Conservation (phyloP, 2,888 invertebrate genomes). For the Brenthis daphne region DNA sequence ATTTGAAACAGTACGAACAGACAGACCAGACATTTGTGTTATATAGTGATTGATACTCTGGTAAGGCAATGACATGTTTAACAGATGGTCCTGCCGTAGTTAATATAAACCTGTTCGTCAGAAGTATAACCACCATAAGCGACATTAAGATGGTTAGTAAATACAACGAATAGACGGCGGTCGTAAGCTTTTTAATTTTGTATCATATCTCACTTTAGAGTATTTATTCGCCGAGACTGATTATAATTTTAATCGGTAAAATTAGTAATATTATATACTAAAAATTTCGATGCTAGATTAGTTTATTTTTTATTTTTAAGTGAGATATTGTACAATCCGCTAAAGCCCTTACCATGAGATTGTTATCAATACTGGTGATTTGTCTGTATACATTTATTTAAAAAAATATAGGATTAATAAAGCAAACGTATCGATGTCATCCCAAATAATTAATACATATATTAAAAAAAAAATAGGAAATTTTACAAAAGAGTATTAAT, state of each 20-base stretch:
- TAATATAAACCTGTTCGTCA: conserved; percentile 98
- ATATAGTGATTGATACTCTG: conserved; percentile 19
- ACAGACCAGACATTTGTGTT: not conserved
- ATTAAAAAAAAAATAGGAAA: too few relatives aligned
- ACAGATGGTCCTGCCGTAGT: conserved; percentile 98
- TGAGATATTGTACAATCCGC: conserved; percentile 42
- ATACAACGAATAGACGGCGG: conserved; percentile 36
- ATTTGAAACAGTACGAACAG: too few relatives aligned
- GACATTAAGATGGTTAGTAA: conserved; percentile 99
- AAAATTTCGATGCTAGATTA: not conserved
- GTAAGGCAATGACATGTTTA: conserved; percentile 49
- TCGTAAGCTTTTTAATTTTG: conserved; percentile 41
- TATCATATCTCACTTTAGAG: conserved; percentile 39
- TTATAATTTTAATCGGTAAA: not conserved
- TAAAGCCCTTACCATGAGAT: conserved; percentile 43
- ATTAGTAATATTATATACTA: too few relatives aligned
- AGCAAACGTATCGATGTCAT: not conserved
- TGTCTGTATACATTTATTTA: not conserved
- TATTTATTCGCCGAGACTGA: not conserved
- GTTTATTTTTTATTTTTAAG: conserved; percentile 15
- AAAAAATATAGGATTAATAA: not conserved
- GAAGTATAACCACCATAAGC: conserved; percentile 99
- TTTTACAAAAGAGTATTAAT: too few relatives aligned
- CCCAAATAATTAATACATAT: too few relatives aligned
- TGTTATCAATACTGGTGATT: conserved; percentile 42